Conservation (phyloP, 2,797 vertebrate genomes). For the Lophotriccus pileatus region DNA sequence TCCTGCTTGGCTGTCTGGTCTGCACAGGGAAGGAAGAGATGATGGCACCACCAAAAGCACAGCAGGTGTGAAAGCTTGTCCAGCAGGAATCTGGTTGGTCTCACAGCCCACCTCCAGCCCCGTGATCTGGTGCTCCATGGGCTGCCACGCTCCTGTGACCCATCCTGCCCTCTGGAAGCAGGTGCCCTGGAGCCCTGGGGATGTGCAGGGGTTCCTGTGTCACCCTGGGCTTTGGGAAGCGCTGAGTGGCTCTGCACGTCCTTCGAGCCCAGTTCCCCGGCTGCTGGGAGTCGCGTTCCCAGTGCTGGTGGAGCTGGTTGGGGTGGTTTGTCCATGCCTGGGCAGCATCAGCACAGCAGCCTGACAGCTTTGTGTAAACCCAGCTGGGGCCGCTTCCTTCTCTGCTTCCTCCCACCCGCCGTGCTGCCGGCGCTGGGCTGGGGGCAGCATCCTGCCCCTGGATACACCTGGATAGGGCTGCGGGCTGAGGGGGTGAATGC, state of each 20-base stretch:
- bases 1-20: neutral
- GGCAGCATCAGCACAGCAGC: constrained; percentile 31
- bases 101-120: neutral
- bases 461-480: neutral
- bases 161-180: neutral
- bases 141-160: neutral
- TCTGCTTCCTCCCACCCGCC: neutral
- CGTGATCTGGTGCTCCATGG: rapidly evolving
- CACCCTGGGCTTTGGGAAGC: neutral
- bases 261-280: rapidly evolving
- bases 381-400: constrained; percentile 14
- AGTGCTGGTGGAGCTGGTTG: neutral
- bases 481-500: neutral
- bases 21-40: rapidly evolving
- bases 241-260: neutral
- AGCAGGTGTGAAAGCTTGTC: neutral
- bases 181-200: neutral
- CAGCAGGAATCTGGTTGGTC: neutral
- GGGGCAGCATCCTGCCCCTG: neutral
- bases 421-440: neutral
- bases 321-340: constrained; percentile 27
- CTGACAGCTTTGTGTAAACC: constrained; percentile 50
- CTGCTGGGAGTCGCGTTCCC: neutral
- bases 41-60: neutral
- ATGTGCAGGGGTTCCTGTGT: neutral